phyloP scores from a whole-genome alignment of 1,140 invertebrate species.

The Monomorium pharaonis region DNA sequence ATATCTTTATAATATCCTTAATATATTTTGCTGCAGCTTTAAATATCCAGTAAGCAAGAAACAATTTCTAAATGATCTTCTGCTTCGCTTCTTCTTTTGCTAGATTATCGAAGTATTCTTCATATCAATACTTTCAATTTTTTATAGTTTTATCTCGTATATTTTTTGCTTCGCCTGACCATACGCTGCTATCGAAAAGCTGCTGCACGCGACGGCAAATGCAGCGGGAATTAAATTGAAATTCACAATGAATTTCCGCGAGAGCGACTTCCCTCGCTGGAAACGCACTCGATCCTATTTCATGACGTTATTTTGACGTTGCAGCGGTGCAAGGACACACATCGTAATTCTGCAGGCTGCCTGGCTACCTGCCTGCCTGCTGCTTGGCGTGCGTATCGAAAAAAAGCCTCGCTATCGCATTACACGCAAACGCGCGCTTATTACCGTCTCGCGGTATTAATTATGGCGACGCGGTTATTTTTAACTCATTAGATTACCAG shows the following conservation, averaged over 20 bases:
- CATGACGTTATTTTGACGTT: slow-evolving; percentile 40
- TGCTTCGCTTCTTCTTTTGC: background rate
- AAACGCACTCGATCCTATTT: slow-evolving; percentile 27
- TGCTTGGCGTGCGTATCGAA: slow-evolving; percentile 35
- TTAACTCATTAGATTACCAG: slow-evolving; percentile 8
- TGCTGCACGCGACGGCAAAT: background rate
- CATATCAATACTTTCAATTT: background rate
- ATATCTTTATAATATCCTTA: too few species aligned
- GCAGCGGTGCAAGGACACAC: slow-evolving; percentile 41
- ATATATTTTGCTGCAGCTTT: too few species aligned
- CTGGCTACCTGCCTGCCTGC: too few species aligned
- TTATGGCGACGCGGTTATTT: slow-evolving; percentile 34
- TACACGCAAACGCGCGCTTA: slow-evolving; percentile 25
- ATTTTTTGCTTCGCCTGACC: background rate
- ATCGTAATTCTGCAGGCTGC: slow-evolving; percentile 10
- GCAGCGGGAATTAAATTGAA: background rate
- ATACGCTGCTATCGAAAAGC: background rate
- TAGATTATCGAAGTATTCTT: background rate
- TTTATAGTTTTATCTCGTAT: background rate
- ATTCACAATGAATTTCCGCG: background rate
- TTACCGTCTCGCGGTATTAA: slow-evolving; percentile 26
- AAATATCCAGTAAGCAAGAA: too few species aligned
- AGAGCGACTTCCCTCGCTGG: background rate
- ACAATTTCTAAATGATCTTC: background rate
- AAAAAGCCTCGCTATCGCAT: slow-evolving; percentile 32